A percentile compares a stretch with the other conserved stretches of the same genome.
Evolutionary conservation across 2,113 vertebrate genomes (phyloP).

Genomic region (Australoheros scitulus): DNA sequence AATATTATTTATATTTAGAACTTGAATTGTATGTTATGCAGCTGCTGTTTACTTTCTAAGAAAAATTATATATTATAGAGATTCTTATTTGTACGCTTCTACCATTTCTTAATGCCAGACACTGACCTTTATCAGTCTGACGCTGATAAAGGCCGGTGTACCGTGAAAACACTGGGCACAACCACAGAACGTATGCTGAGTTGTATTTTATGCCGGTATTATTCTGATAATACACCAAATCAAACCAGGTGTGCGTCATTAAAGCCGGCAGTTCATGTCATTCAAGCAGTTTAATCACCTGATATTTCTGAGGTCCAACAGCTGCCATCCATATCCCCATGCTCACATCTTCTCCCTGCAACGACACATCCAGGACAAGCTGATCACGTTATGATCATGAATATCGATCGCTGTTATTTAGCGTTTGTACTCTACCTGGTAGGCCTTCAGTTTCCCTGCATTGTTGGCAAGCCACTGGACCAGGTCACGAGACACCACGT

Average conservation of each 20-base stretch:
- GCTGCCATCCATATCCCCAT: slow-evolving; percentile 99
- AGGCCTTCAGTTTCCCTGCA: slow-evolving; percentile 88
- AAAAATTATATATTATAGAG: background rate
- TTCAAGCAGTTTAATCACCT: slow-evolving; percentile 75
- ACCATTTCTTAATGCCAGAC: slow-evolving; percentile 1
- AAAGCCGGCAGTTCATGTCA: background rate
- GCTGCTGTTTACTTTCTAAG: background rate
- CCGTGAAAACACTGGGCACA: background rate
- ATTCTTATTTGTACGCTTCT: background rate
- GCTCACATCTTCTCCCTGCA: slow-evolving; percentile 96
- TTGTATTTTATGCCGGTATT: background rate
- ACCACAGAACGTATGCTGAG: background rate
- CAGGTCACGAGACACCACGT: slow-evolving; percentile 91
- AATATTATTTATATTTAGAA: background rate
- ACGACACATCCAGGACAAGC: slow-evolving; percentile 20
- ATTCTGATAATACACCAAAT: background rate
- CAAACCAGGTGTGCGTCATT: background rate
- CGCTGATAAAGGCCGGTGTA: background rate
- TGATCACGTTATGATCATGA: background rate
- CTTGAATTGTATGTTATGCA: background rate
- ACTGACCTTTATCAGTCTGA: background rate
- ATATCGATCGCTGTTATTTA: background rate
- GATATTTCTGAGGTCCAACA: slow-evolving; percentile 90
- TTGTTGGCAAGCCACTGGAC: slow-evolving; percentile 93
- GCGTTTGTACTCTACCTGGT: slow-evolving; percentile 84